phyloP scores from a whole-genome alignment of 2,888 invertebrate species.

The Cristatella mucedo region DNA sequence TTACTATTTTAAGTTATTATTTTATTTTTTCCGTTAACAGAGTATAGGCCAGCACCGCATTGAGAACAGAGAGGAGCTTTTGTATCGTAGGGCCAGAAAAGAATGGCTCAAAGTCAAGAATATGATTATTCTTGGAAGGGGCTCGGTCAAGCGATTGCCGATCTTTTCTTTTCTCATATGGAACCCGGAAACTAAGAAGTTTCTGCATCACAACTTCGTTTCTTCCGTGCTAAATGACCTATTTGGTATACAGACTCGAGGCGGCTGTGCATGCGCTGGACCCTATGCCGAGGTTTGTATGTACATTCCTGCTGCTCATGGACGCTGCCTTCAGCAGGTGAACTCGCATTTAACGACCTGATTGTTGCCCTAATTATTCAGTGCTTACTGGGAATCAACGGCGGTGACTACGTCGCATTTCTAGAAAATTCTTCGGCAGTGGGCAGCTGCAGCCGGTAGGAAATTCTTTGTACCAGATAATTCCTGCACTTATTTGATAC shows the following conservation, averaged over 20 bases:
- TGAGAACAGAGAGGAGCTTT: constrained; percentile 12
- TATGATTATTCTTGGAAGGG: constrained; percentile 5
- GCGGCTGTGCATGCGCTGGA: constrained; percentile 8
- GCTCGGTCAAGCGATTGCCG: constrained; percentile 11
- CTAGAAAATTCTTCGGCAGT: not conserved
- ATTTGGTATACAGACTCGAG: constrained; percentile 8
- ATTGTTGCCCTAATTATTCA: too few relatives aligned
- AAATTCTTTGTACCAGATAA: too few relatives aligned
- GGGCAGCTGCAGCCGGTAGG: not conserved
- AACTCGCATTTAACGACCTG: too few relatives aligned
- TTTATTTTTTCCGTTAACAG: too few relatives aligned
- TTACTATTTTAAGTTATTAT: too few relatives aligned
- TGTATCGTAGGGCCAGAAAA: constrained; percentile 9
- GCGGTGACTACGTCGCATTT: not conserved
- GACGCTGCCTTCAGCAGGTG: too few relatives aligned
- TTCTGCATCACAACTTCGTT: constrained; percentile 9
- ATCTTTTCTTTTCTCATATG: constrained; percentile 13
- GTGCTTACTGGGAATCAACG: constrained; percentile 4
- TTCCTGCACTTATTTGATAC: too few relatives aligned
- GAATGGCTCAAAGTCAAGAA: constrained; percentile 5
- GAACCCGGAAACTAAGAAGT: constrained; percentile 6
- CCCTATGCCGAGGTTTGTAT: constrained; percentile 10
- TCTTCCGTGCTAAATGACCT: constrained; percentile 5
- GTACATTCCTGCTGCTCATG: too few relatives aligned
- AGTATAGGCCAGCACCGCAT: constrained; percentile 12